Percentiles rank a stretch among this genome's conserved stretches.
phyloP scores from a whole-genome alignment of 2,888 invertebrate genomes.

The Ectropis crepuscularia region DNA sequence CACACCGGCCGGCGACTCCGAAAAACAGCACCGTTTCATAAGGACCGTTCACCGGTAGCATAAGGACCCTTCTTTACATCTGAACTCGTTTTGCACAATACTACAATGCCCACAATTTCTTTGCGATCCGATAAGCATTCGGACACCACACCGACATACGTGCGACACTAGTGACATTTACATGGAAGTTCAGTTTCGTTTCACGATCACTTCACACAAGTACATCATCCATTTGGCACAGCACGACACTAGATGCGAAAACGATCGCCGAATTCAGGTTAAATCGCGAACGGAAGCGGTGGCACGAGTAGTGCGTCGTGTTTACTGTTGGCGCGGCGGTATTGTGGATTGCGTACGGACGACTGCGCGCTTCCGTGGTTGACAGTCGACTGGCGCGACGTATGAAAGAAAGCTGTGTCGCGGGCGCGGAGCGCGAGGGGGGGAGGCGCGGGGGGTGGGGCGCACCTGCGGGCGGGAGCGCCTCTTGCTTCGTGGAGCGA shows the following conservation, averaged over 20 bases:
- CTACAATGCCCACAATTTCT: conserved; percentile 70
- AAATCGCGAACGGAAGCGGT: conserved; percentile 75
- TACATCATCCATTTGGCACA: conserved; percentile 71
- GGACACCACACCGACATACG: conserved; percentile 69
- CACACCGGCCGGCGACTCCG: conserved; percentile 61
- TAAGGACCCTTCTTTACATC: conserved; percentile 59
- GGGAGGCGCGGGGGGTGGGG: conserved; percentile 58
- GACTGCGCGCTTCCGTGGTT: conserved; percentile 68
- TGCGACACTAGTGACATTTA: conserved; percentile 73
- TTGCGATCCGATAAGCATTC: conserved; percentile 67
- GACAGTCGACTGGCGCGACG: conserved; percentile 74
- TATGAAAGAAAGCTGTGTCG: conserved; percentile 64
- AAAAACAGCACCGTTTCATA: conserved; percentile 43
- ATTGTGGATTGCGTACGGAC: conserved; percentile 51
- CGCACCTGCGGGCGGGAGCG: conserved; percentile 76
- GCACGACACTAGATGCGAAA: conserved; percentile 71
- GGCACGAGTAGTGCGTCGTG: conserved; percentile 77
- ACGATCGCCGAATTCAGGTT: conserved; percentile 69
- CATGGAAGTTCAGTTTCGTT: conserved; percentile 70
- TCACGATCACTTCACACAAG: conserved; percentile 58
- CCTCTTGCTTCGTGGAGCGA: conserved; percentile 60
- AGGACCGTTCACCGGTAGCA: conserved; percentile 62
- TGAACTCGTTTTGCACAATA: conserved; percentile 75
- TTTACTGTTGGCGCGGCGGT: conserved; percentile 80
- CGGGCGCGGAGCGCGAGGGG: conserved; percentile 56